Evolutionary conservation across 1,140 invertebrate species (phyloP), one percentile per base, ranked within the genome.

Genomic region (Mylabris phalerata): DNA sequence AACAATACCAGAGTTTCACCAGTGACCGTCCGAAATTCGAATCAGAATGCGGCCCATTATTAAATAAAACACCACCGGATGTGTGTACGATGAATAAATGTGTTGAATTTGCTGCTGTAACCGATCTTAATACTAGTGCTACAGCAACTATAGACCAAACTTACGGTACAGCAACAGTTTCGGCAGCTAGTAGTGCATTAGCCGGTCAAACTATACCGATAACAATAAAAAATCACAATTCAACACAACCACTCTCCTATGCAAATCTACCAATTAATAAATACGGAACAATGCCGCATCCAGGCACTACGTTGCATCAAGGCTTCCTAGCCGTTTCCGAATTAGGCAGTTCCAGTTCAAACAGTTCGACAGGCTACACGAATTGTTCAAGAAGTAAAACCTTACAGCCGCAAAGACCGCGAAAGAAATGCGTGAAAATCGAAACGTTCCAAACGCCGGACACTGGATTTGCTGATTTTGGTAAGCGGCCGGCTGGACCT

Each of bases 201-300:
- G 71, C 70, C 3, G 73, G 71, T 13, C 73, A 74, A 59, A 74
- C 71, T 3, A 67, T 73, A 47, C 73, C 73, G 25, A 73, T 73
- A 39, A 72, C 67, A 7, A 70, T 74, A 41, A 74, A 74, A 51
- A 74, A 68, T 55, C 68, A 67, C 42, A 65, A 65, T 48, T 60
- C 61, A 13, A 50, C 63, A 13, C 60, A 63, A 4, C 55, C 58
- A 25, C 54, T 67, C 0, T 62, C 66, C 11, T 70, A 67, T 26
- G 61, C 66, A 9, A 66, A 68, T 52, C 50, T 67, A 25, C 60
- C 71, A 3, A 47, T 57, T 19, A 67, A 65, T 47, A 74, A 73
- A 50, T 73, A 73, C 55, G 72, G 72, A 24, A 74, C 72, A 10
- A 59, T 74, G 62, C 72, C 71, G 3, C 68, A 69, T 51, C 39